phyloP scores from a whole-genome alignment of 64 coral and sea anemone genomes.

The Orbicella faveolata region DNA sequence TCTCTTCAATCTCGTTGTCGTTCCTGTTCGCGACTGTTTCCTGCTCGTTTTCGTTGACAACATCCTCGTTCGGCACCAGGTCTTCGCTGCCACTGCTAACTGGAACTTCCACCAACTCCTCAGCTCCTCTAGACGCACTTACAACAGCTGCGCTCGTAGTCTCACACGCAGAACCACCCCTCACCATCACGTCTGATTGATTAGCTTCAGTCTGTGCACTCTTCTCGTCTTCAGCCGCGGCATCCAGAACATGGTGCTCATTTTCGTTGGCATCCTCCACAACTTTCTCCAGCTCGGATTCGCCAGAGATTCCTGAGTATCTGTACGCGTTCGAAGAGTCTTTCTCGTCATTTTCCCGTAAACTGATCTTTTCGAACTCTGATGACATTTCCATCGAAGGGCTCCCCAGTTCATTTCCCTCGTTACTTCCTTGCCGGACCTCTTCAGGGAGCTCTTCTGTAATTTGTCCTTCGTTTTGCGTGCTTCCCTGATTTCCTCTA shows the following conservation, averaged over 20 bases:
- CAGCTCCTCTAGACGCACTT: neutral
- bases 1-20: neutral
- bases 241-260: neutral
- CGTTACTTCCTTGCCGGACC: neutral
- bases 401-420: constrained; percentile 30
- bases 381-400: constrained; percentile 58
- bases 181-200: neutral
- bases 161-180: neutral
- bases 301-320: constrained; percentile 29
- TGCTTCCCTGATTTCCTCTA: neutral
- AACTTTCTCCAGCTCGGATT: neutral
- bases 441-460: neutral
- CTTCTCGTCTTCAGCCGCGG: neutral
- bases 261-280: neutral
- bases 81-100: neutral
- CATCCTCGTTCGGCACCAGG: neutral
- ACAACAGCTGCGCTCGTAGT: neutral
- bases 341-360: constrained; percentile 19
- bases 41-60: neutral
- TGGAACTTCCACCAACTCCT: neutral
- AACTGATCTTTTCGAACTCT: constrained; percentile 55
- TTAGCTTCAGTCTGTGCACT: neutral
- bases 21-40: neutral
- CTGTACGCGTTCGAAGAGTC: neutral
- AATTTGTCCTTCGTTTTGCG: neutral